These are phyloP conservation scores for Sparidentex hasta DNA, from an alignment of 2,797 vertebrate species.

Conservation along the genomic window DNA sequence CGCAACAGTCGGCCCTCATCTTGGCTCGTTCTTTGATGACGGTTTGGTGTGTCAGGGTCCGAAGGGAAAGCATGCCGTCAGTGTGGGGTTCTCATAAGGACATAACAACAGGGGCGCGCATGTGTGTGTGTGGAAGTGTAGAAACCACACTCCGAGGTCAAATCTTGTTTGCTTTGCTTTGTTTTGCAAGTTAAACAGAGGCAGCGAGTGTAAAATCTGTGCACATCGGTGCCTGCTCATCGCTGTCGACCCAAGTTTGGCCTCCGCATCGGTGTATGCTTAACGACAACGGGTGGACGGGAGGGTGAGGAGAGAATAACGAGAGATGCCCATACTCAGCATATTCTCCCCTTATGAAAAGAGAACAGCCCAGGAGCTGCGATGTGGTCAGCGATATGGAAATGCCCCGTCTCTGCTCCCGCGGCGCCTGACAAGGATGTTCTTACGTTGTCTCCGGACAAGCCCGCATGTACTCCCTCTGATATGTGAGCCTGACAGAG, in stretches of 20 bases:
- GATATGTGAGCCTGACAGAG: conserved; percentile 58
- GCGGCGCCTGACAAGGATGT: conserved; percentile 56
- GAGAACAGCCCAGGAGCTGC: conserved; percentile 11
- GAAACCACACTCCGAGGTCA: conserved; percentile 22
- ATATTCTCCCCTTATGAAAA: conserved; percentile 54
- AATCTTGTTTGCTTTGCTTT: conserved; percentile 37
- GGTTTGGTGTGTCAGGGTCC: no score
- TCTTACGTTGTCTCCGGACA: conserved; percentile 44
- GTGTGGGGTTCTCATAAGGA: conserved; percentile 2
- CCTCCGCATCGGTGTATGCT: conserved; percentile 7
- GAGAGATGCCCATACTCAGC: conserved; percentile 69
- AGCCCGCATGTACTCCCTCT: conserved; percentile 34
- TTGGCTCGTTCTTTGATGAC: no score
- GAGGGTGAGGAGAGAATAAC: conserved; percentile 38
- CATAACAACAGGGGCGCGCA: background rate
- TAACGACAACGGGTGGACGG: conserved; percentile 37
- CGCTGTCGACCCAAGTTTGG: conserved; percentile 33
- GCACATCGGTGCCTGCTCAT: conserved; percentile 26
- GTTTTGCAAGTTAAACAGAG: conserved; percentile 51
- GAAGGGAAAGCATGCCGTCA: background rate
- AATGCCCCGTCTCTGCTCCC: conserved; percentile 56
- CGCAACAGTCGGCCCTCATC: no score
- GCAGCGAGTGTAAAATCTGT: conserved; percentile 57
- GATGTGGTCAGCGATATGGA: conserved; percentile 74
- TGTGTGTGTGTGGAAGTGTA: conserved; percentile 2